Base-by-base conservation (phyloP, 2,113 vertebrate genomes). In the Herpetotheres cachinnans region DNA sequence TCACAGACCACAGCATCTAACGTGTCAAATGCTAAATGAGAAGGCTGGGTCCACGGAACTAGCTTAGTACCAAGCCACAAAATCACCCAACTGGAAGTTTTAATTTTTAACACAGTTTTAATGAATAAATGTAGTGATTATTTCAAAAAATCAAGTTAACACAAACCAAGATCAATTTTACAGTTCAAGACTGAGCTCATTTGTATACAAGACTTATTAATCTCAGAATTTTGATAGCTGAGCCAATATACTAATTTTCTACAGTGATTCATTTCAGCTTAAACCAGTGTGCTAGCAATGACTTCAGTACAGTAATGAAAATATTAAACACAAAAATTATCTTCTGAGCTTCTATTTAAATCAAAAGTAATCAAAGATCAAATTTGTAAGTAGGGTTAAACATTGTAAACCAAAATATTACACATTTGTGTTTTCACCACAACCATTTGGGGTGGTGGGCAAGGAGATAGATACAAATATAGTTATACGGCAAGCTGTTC, bases 101-200 rank as follows among this genome's bases (percentile, higher is more conserved):
- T 70, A 21, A 25, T 82, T 95, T 95, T 89, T 46, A 78, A 52
- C 90, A 54, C 44, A 67, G 21, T 63, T 97, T 96, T 96, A 96
- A 96, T 97, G 86, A 94, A 85, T 36, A 89, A 84, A 69, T 61
- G 73, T 86, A 95, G 70, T 83, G 82, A 76, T 92, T 95, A 80
- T 82, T 81, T 69, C 18, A 71, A 92, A 97, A 96, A 95, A 85
- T 54, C 50, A 76, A 59, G 49, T 80, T 78, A 56, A 94, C 72
- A 54, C 80, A 93, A 94, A 76, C 44, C 26, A 84, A 90, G 29
- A 71, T 92, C 63, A 73, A 83, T 92, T 95, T 90, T 78, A 96
- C 82, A 96, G 84, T 92, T 81, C 77, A 96, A 84, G 74, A 93
- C 66, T 55, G 55, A 95, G 50, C 11, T 91, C 24, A 85, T 94